Conservation (phyloP, 1,140 invertebrate species). For the Lycorma delicatula region DNA sequence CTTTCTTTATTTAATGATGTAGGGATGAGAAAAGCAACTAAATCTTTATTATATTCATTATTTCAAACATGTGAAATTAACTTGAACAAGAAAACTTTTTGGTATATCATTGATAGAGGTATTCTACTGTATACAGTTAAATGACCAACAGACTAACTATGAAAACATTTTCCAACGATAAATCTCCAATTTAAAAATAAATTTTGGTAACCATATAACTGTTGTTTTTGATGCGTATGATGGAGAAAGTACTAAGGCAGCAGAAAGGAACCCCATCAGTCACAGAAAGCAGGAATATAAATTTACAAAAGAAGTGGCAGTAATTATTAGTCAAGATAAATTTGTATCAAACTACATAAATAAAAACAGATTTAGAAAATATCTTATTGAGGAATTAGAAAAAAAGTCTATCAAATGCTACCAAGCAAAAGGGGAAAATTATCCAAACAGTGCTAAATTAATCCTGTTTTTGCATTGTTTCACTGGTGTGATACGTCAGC, state of each 20-base stretch:
- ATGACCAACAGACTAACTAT: not conserved
- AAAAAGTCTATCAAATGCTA: not conserved
- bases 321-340: not conserved
- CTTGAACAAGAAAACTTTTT: not conserved
- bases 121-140: not conserved
- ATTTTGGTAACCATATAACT: not conserved
- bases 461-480: too few relatives aligned
- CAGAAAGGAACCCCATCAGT: not conserved
- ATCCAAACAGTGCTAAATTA: too few relatives aligned
- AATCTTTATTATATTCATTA: constrained; percentile 30
- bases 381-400: not conserved
- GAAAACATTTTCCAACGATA: not conserved
- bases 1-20: constrained; percentile 35
- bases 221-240: not conserved
- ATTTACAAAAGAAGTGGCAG: not conserved
- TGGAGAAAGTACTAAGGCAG: not conserved
- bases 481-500: too few relatives aligned
- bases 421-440: not conserved
- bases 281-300: not conserved
- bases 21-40: constrained; percentile 37
- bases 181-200: not conserved
- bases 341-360: not conserved
- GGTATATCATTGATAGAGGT: not conserved
- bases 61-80: not conserved
- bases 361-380: not conserved